Percentiles rank a stretch among this genome's conserved stretches.
Evolutionary conservation across 2,888 invertebrate genomes (phyloP).

Genomic region (Girardia tigrina): DNA sequence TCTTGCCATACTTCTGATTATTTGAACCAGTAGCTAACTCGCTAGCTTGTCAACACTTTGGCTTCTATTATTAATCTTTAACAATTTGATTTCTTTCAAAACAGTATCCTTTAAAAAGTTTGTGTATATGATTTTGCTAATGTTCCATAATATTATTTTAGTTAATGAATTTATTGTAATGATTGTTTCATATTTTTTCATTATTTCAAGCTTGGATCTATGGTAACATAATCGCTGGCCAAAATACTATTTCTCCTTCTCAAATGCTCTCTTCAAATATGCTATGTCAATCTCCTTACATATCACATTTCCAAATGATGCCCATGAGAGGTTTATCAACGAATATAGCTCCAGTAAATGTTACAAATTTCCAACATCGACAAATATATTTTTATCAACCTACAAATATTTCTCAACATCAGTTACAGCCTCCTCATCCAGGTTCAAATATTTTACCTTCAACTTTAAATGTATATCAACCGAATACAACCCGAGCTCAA

Average conservation of each 20-base stretch:
- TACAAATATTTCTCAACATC: background rate
- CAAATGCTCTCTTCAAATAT: background rate
- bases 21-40: too few species aligned
- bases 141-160: too few species aligned
- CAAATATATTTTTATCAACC: slow-evolving; percentile 17
- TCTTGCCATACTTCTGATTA: too few species aligned
- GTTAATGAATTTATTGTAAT: too few species aligned
- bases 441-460: background rate
- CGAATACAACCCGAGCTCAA: background rate
- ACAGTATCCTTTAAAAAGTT: too few species aligned
- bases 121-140: too few species aligned
- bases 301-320: background rate
- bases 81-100: too few species aligned
- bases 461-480: background rate
- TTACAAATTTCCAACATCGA: background rate
- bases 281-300: background rate
- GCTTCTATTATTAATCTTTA: too few species aligned
- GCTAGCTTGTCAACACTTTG: too few species aligned
- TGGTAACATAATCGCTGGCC: background rate
- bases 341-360: background rate
- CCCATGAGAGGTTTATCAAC: background rate
- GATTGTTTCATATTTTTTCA: too few species aligned
- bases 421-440: background rate
- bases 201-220: background rate
- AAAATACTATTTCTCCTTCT: background rate